These are phyloP conservation scores for Schlechtendalia chinensis DNA, from an alignment of 1,140 invertebrate genomes.

Conservation along the genomic window DNA sequence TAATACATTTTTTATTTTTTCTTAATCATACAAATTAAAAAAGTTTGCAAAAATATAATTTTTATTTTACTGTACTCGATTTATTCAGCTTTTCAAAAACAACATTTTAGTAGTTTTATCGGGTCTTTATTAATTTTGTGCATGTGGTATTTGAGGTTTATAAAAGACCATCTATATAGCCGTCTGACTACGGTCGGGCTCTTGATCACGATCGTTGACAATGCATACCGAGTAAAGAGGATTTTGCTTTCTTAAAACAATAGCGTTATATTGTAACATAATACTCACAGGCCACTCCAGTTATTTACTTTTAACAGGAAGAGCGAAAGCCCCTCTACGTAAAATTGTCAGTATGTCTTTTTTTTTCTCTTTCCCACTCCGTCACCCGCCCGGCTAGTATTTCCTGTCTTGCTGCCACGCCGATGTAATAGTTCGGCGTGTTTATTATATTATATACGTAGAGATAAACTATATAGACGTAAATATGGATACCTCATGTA, in stretches of 20 bases:
- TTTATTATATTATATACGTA: not conserved
- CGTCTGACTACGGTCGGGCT: not conserved
- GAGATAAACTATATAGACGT: too few relatives aligned
- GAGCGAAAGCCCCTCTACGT: conserved; percentile 41
- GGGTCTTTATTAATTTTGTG: not conserved
- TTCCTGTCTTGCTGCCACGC: conserved; percentile 33
- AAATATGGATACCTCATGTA: not conserved
- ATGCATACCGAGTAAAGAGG: not conserved
- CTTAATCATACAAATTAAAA: too few relatives aligned
- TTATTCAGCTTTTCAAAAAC: not conserved
- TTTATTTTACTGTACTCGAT: too few relatives aligned
- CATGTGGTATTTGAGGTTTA: conserved; percentile 8
- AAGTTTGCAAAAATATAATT: too few relatives aligned
- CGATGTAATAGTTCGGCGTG: not conserved
- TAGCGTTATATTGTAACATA: conserved; percentile 28
- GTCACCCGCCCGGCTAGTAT: conserved; percentile 16
- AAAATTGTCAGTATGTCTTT: conserved; percentile 42
- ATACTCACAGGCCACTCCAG: conserved; percentile 40
- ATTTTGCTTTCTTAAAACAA: conserved; percentile 44
- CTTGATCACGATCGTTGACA: conserved; percentile 37
- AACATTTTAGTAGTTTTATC: conserved; percentile 1
- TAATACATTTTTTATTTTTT: too few relatives aligned
- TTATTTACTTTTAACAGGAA: conserved; percentile 37
- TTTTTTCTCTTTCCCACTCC: conserved; percentile 38
- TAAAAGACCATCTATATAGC: not conserved